phyloP scores from a whole-genome alignment of 2,888 invertebrate genomes.

The Patella pellucida region DNA sequence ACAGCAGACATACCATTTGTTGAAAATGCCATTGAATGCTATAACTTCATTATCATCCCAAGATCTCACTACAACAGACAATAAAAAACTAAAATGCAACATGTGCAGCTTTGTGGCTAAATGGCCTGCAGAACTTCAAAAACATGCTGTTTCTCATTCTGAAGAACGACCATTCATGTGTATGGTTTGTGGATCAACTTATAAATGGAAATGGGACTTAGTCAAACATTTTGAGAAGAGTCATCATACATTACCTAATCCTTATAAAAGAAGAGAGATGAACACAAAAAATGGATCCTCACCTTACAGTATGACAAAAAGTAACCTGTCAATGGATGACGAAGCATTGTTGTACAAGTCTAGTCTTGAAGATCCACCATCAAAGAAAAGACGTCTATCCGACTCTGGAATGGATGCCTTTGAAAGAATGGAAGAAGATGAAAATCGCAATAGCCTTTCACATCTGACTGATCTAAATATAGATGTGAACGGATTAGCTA shows the following conservation, averaged over 20 bases:
- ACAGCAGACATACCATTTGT: constrained; percentile 62
- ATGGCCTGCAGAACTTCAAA: constrained; percentile 68
- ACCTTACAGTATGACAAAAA: constrained; percentile 16
- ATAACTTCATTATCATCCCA: constrained; percentile 53
- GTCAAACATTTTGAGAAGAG: constrained; percentile 70
- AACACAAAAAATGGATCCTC: constrained; percentile 31
- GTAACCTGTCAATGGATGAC: background rate
- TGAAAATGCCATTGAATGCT: constrained; percentile 60
- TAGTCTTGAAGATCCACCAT: constrained; percentile 30
- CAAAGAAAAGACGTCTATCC: constrained; percentile 46
- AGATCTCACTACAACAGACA: constrained; percentile 38
- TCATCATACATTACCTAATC: constrained; percentile 66
- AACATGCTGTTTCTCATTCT: constrained; percentile 69
- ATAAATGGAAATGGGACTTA: constrained; percentile 70
- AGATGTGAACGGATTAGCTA: constrained; percentile 14
- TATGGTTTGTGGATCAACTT: constrained; percentile 68
- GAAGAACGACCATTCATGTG: constrained; percentile 66
- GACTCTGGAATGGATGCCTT: constrained; percentile 41
- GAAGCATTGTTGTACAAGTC: background rate
- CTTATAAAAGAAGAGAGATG: constrained; percentile 63
- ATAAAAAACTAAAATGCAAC: constrained; percentile 65
- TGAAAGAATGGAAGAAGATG: constrained; percentile 31
- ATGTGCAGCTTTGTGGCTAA: constrained; percentile 68
- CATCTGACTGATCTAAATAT: constrained; percentile 12
- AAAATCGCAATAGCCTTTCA: constrained; percentile 11